These are phyloP conservation scores for Andrena camellia DNA, from an alignment of 2,888 invertebrate genomes.

Conservation along the genomic window DNA sequence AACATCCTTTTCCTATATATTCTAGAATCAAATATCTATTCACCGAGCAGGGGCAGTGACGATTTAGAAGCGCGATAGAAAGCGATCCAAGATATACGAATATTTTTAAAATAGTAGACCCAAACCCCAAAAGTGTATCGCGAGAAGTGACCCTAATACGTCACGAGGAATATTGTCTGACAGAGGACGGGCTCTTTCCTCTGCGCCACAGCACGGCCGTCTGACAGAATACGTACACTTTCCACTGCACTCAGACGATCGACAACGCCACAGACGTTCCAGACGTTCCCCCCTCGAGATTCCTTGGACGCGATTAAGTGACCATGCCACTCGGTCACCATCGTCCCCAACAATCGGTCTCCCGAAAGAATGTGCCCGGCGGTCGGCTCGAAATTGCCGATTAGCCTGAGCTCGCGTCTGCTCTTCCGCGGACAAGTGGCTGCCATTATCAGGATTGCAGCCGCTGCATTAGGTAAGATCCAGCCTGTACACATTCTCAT, in stretches of 20 bases:
- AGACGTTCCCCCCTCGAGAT: background rate
- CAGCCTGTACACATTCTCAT: constrained; percentile 78
- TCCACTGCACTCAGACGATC: background rate
- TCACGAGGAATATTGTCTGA: background rate
- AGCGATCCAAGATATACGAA: too few species aligned
- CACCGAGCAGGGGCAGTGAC: too few species aligned
- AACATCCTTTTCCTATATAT: too few species aligned
- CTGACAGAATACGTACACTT: background rate
- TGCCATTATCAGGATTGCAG: constrained; percentile 80
- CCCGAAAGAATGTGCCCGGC: constrained; percentile 3
- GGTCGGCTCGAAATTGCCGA: constrained; percentile 50
- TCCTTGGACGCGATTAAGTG: background rate
- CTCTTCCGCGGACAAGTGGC: constrained; percentile 70
- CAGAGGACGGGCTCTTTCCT: background rate
- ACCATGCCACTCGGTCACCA: background rate
- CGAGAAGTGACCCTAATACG: background rate
- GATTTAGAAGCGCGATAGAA: too few species aligned
- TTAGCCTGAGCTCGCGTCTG: constrained; percentile 55
- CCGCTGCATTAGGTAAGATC: constrained; percentile 72
- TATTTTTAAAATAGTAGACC: too few species aligned
- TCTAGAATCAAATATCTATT: too few species aligned
- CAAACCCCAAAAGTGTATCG: background rate
- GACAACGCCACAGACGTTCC: background rate
- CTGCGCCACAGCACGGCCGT: background rate
- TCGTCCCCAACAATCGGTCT: background rate